Base-by-base conservation (phyloP, 1,140 invertebrate species). In the Planococcus citri region DNA sequence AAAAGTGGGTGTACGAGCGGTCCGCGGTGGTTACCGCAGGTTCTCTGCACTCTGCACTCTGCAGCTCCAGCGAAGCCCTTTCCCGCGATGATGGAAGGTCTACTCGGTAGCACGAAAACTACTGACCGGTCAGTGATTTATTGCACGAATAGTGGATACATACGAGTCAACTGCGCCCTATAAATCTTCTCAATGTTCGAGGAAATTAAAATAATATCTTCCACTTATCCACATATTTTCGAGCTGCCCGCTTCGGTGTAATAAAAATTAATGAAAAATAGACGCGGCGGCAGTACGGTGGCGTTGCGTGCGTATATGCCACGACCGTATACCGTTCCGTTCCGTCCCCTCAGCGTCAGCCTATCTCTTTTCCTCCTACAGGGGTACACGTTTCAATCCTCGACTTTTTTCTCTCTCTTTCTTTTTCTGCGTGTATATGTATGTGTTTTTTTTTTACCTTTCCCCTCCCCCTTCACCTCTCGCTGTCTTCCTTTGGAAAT, bases 201-300 rank as follows among this genome's bases (percentile, higher is more conserved):
- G 60, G 60, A 64, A 64, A 64, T 64, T 64, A 64, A 64, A 64
- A 64, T 64, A 64, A 64, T 64, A 64, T 64, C 60, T 27, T 64
- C 60, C 60, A 64, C 60, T 64, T 64, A 64, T 64, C 60, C 60
- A 64, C 60, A 64, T 64, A 64, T 64, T 64, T 64, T 64, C 60
- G 60, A 64, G 60, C 60, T 64, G 20, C 60, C 60, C 60, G 60
- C 60, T 25, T 64, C 60, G 22, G 60, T 64, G 60, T 64, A 64
- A 64, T 64, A 64, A 64, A 64, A 64, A 64, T 64, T 64, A 64
- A 64, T 64, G 60, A 64, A 64, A 64, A 64, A 64, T 64, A 64
- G 60, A 64, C 60, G n/a, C n/a, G n/a, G n/a, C n/a, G 60, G 60
- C 60, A 22, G 25, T 64, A 64, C 60, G 25, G 60, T 64, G 60